Base-by-base conservation (phyloP, 2,113 vertebrate genomes). In the Sceloporus undulatus region DNA sequence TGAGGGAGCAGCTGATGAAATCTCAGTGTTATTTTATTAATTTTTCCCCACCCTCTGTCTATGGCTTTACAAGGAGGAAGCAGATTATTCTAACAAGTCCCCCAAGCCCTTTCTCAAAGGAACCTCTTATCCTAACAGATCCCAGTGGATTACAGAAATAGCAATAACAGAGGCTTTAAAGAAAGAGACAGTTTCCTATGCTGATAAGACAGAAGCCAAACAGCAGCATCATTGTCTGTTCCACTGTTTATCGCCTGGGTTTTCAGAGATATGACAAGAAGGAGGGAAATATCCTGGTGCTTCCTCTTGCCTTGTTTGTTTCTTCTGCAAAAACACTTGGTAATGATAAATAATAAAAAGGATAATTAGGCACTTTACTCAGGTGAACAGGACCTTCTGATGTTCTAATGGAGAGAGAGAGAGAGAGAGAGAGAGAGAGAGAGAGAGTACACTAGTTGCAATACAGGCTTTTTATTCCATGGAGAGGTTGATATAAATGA, bases 181-280 rank as follows among this genome's bases (percentile, higher is more conserved):
- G 95, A 92, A 94, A 92, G 93, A 95, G 95, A 95, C 94, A 95
- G 94, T 96, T 95, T 95, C 94, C 92, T 94, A 89, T 1, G 0
- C 92, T 80, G 95, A 96, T 96, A 95, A 95, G 93, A 91, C 82
- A 1, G 92, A 91, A 90, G 90, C 5, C 16, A 86, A 93, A 92
- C 85, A 94, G 85, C 9, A 80, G 84, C 90, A 80, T 89, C 95
- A 92, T 95, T 96, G 95, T 95, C 91, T 95, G 87, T n/a, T 78
- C 59, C 91, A 66, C 89, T 89, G 89, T 92, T 95, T 95, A 94
- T 95, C 91, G 66, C 87, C 70, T 85, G 88, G 13, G 14, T 88
- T 93, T 91, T 84, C 88, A 84, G 91, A 7, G 0, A 48, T 40
- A 82, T 10, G 65, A 38, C 71, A 87, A 88, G 84, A 73, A 21